A percentile compares a stretch with the other conserved stretches of the same genome.
phyloP scores from a whole-genome alignment of 2,797 vertebrate species.

The Lutjanus argentimaculatus region DNA sequence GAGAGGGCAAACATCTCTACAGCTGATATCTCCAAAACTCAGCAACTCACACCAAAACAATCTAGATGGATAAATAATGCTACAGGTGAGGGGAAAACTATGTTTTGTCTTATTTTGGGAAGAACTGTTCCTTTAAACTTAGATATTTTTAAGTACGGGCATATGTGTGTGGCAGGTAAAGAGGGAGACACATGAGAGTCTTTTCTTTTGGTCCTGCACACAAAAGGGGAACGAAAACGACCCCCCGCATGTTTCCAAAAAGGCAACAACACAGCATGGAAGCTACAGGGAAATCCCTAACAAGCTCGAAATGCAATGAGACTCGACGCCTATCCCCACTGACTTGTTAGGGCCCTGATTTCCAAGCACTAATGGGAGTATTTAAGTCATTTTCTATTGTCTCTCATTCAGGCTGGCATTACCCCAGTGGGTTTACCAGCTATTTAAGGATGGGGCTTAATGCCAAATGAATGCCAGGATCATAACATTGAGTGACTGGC shows the following conservation, averaged over 20 bases:
- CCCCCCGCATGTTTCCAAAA: constrained; percentile 68
- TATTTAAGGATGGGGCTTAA: constrained; percentile 78
- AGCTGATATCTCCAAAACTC: no score
- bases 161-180: constrained; percentile 20
- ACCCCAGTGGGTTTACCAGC: constrained; percentile 75
- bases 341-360: constrained; percentile 85
- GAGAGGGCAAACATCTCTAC: no score
- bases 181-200: not conserved
- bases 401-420: constrained; percentile 77
- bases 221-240: constrained; percentile 51
- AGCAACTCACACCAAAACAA: no score
- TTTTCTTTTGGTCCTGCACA: constrained; percentile 49
- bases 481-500: constrained; percentile 80
- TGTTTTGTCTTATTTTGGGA: no score
- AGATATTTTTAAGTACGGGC: not conserved
- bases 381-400: constrained; percentile 86
- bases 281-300: constrained; percentile 79
- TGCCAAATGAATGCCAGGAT: constrained; percentile 81
- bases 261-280: constrained; percentile 79
- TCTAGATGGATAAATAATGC: no score
- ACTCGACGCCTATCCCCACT: constrained; percentile 76
- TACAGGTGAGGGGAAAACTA: no score
- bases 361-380: constrained; percentile 81
- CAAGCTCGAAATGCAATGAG: constrained; percentile 84
- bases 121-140: not conserved